A percentile compares a stretch with the other conserved stretches of the same genome.
phyloP scores from a whole-genome alignment of 2,888 invertebrate species.

The Yponomeuta malinellus region DNA sequence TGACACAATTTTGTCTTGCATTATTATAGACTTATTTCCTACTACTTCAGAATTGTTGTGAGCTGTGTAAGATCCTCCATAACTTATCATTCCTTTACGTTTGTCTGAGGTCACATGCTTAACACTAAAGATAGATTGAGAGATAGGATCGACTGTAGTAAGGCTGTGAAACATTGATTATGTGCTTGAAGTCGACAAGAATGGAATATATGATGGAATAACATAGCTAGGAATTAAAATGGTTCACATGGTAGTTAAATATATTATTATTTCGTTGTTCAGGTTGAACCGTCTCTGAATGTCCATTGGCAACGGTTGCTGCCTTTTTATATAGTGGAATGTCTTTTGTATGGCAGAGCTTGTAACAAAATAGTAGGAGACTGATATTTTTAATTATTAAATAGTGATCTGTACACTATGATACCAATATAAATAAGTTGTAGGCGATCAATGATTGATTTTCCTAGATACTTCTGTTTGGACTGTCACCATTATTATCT shows the following conservation, averaged over 20 bases:
- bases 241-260: constrained; percentile 31
- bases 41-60: constrained; percentile 4
- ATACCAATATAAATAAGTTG: constrained; percentile 48
- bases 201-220: not conserved
- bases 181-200: constrained; percentile 41
- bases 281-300: constrained; percentile 44
- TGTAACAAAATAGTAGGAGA: constrained; percentile 71
- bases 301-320: constrained; percentile 44
- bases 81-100: constrained; percentile 60
- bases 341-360: constrained; percentile 45
- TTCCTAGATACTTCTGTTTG: constrained; percentile 10
- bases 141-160: constrained; percentile 65
- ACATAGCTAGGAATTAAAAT: constrained; percentile 31
- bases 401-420: constrained; percentile 51
- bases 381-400: constrained; percentile 65
- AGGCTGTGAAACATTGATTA: constrained; percentile 64
- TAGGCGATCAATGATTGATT: constrained; percentile 7
- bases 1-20: not conserved
- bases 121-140: constrained; percentile 57
- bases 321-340: constrained; percentile 27
- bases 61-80: constrained; percentile 26
- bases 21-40: not conserved
- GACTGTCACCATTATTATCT: constrained; percentile 20
- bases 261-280: constrained; percentile 31
- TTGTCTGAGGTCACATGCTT: constrained; percentile 32